These are phyloP conservation scores for Drosophila barbarae DNA, from an alignment of 2,888 invertebrate species.

Conservation along the genomic window DNA sequence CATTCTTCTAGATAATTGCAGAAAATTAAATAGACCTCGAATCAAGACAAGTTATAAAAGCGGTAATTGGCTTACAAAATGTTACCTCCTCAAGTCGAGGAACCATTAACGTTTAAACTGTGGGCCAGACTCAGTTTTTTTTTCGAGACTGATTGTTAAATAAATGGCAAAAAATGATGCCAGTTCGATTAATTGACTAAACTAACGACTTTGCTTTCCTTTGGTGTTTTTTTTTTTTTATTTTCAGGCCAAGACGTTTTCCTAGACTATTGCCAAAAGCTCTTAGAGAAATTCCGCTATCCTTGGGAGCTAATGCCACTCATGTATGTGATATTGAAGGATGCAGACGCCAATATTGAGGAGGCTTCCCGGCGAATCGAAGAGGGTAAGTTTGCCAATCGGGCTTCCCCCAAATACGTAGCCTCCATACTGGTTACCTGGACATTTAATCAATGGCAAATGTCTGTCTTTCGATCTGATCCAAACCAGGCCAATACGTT, in stretches of 20 bases:
- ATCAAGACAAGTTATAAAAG: conserved; percentile 4
- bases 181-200: conserved; percentile 12
- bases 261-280: conserved; percentile 87
- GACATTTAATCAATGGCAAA: conserved; percentile 32
- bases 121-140: conserved; percentile 2
- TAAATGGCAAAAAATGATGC: conserved; percentile 34
- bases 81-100: conserved; percentile 6
- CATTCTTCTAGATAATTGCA: conserved; percentile 1
- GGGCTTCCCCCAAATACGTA: neutral
- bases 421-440: neutral
- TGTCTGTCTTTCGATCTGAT: conserved; percentile 53
- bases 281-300: conserved; percentile 87
- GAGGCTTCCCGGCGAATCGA: conserved; percentile 88
- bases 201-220: conserved; percentile 29
- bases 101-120: conserved; percentile 12
- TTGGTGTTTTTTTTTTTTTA: conserved; percentile 12
- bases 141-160: conserved; percentile 7
- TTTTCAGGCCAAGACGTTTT: conserved; percentile 82
- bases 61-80: conserved; percentile 3
- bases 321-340: conserved; percentile 89
- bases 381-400: conserved; percentile 83
- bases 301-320: conserved; percentile 90
- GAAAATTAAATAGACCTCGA: conserved; percentile 12
- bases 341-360: conserved; percentile 86
- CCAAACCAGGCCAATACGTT: conserved; percentile 83